Conservation (phyloP, 2,113 vertebrate genomes). For the Eptesicus fuscus region DNA sequence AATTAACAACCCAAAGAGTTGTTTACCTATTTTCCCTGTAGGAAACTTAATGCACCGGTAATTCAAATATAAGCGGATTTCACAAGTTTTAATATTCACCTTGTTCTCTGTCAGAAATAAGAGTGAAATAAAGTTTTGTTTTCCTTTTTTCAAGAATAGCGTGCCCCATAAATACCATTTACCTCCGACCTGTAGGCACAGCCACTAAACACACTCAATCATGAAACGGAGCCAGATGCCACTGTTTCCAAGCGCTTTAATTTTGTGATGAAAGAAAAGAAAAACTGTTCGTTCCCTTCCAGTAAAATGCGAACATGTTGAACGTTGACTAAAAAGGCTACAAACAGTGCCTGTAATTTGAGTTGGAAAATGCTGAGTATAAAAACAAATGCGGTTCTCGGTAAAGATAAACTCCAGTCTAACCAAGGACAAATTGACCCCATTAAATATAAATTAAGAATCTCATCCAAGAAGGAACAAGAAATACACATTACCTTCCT, state of each 20-base stretch:
- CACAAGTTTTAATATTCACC: neutral
- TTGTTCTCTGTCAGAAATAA: slow-evolving; percentile 1
- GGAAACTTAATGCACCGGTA: neutral
- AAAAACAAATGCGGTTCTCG: neutral
- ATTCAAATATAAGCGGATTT: neutral
- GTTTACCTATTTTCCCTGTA: neutral
- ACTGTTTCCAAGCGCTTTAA: neutral
- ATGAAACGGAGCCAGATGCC: neutral
- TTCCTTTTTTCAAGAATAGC: slow-evolving; percentile 6
- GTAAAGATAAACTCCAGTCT: neutral
- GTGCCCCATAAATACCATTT: neutral
- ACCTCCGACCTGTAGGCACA: neutral
- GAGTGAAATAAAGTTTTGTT: neutral
- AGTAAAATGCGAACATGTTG: neutral
- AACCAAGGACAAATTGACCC: neutral
- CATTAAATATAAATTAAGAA: neutral
- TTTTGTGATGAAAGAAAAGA: neutral
- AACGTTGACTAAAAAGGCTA: neutral
- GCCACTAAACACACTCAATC: neutral
- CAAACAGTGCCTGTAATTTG: neutral
- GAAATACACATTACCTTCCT: neutral
- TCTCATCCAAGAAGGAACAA: neutral
- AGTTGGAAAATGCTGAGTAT: neutral
- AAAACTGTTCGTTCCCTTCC: neutral
- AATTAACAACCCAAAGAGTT: neutral